Conservation (phyloP, 2,888 invertebrate genomes). For the Pyrgus malvae region DNA sequence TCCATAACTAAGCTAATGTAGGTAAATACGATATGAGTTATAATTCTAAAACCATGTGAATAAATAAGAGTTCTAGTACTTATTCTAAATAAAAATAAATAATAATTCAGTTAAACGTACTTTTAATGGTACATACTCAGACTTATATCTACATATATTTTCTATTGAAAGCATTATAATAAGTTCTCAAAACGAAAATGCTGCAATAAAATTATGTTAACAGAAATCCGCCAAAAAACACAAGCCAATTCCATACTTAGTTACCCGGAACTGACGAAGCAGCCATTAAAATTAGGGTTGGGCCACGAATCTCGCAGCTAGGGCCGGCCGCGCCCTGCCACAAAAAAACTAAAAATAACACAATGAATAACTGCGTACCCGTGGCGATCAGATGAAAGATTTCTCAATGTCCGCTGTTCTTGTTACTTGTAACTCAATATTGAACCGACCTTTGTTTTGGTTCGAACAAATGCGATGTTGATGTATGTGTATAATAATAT, state of each 20-base stretch:
- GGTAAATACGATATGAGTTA: too few species aligned
- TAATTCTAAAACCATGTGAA: too few species aligned
- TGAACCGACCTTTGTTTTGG: slow-evolving; percentile 41
- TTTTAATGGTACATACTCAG: too few species aligned
- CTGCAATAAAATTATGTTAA: too few species aligned
- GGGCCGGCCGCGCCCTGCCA: slow-evolving; percentile 68
- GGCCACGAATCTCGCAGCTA: slow-evolving; percentile 70
- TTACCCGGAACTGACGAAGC: slow-evolving; percentile 73
- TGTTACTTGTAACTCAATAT: slow-evolving; percentile 73
- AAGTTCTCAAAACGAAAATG: too few species aligned
- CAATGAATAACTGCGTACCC: slow-evolving; percentile 69
- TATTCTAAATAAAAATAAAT: too few species aligned
- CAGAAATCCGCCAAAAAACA: background rate
- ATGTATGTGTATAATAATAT: too few species aligned
- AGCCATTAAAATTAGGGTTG: slow-evolving; percentile 83
- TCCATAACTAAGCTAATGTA: too few species aligned
- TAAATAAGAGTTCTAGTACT: too few species aligned
- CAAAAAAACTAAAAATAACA: slow-evolving; percentile 59
- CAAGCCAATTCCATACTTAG: slow-evolving; percentile 57
- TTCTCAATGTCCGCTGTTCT: slow-evolving; percentile 72
- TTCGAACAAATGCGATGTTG: slow-evolving; percentile 5
- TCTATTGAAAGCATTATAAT: too few species aligned
- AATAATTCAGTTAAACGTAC: too few species aligned
- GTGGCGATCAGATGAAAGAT: slow-evolving; percentile 76
- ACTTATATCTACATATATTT: too few species aligned